These are phyloP conservation scores for Cyrtodaria siliqua DNA, from an alignment of 2,888 invertebrate genomes.

Conservation along the genomic window DNA sequence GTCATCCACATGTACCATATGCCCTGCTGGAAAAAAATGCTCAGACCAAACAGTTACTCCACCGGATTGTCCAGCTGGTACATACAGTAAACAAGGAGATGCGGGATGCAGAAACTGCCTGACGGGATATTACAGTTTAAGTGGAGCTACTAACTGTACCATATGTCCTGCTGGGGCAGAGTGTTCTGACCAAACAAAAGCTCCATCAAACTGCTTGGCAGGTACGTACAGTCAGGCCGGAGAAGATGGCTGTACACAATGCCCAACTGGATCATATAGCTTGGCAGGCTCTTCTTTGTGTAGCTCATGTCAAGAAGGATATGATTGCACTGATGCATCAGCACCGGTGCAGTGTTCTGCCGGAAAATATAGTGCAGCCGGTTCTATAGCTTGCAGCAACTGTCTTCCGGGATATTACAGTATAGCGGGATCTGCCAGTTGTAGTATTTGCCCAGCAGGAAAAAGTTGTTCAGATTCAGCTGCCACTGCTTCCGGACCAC, in stretches of 20 bases:
- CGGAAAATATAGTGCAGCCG: constrained; percentile 65
- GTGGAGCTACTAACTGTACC: constrained; percentile 42
- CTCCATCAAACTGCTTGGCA: constrained; percentile 25
- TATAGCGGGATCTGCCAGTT: constrained; percentile 47
- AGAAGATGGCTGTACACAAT: constrained; percentile 58
- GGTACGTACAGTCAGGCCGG: constrained; percentile 65
- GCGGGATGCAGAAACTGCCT: constrained; percentile 67
- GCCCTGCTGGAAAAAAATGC: constrained; percentile 73
- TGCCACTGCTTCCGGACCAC: constrained; percentile 57
- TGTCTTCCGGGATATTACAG: constrained; percentile 54
- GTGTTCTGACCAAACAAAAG: not conserved
- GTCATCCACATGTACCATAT: constrained; percentile 68
- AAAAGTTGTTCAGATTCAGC: constrained; percentile 73
- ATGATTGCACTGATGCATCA: constrained; percentile 42
- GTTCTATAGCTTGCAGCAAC: constrained; percentile 51
- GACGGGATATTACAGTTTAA: constrained; percentile 64
- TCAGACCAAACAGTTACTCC: constrained; percentile 46
- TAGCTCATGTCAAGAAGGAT: constrained; percentile 54
- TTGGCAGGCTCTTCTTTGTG: constrained; percentile 60
- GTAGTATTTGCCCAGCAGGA: constrained; percentile 77
- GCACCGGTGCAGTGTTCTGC: constrained; percentile 41
- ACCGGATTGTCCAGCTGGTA: constrained; percentile 63
- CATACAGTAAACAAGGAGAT: constrained; percentile 65
- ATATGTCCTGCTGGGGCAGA: constrained; percentile 62
- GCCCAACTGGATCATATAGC: constrained; percentile 75